Conservation (phyloP, 2,888 invertebrate genomes). For the Tetragonisca angustula region DNA sequence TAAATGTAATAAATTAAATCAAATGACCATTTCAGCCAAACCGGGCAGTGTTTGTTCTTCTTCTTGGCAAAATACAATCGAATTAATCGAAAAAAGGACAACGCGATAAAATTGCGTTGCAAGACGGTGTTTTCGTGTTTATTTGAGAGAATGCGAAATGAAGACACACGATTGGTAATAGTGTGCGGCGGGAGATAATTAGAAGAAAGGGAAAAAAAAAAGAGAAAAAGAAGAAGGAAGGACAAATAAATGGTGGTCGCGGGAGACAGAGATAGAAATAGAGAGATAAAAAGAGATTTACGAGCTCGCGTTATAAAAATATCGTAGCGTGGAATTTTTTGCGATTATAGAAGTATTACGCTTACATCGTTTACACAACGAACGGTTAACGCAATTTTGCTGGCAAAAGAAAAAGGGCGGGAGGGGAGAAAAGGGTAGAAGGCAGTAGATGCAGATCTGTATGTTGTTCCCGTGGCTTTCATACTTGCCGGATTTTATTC, state of each 20-base stretch:
- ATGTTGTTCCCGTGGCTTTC: conserved; percentile 28
- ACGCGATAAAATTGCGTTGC: not conserved
- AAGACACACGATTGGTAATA: not conserved
- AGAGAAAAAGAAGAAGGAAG: too few species aligned
- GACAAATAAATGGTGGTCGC: not conserved
- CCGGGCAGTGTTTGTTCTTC: too few species aligned
- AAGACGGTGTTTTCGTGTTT: too few species aligned
- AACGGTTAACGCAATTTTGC: conserved; percentile 28
- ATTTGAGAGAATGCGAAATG: not conserved
- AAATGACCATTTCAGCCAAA: too few species aligned
- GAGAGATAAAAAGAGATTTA: not conserved
- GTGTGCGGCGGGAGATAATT: not conserved
- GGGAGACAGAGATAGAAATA: not conserved
- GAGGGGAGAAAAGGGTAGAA: not conserved
- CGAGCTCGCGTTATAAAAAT: not conserved
- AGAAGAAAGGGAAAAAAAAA: not conserved
- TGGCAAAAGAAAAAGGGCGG: not conserved
- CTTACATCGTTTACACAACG: not conserved
- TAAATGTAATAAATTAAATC: too few species aligned
- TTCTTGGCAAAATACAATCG: too few species aligned
- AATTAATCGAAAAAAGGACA: too few species aligned
- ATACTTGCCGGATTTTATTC: conserved; percentile 30
- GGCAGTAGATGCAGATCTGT: not conserved
- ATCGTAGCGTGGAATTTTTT: not conserved
- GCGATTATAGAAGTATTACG: conserved; percentile 3